These are phyloP conservation scores for Sinelater perroti DNA, from an alignment of 2,888 invertebrate species.

Conservation along the genomic window DNA sequence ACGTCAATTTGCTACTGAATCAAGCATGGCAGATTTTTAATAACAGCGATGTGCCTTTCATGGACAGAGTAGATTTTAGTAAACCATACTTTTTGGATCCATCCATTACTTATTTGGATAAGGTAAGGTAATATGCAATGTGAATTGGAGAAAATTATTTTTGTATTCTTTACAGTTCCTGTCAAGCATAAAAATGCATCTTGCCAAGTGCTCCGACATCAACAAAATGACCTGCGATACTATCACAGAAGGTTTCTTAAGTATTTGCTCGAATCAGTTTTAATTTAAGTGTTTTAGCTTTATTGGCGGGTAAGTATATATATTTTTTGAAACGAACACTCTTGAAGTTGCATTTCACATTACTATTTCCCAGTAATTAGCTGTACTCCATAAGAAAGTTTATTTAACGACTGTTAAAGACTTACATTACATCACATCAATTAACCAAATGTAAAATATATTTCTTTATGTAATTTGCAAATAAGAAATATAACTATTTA, in stretches of 20 bases:
- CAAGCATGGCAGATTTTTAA: constrained; percentile 57
- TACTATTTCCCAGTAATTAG: no score
- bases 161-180: constrained; percentile 61
- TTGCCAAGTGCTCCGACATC: constrained; percentile 57
- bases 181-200: constrained; percentile 65
- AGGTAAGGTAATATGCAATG: constrained; percentile 56
- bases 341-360: no score
- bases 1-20: constrained; percentile 56
- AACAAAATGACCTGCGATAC: constrained; percentile 55
- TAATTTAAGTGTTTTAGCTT: no score
- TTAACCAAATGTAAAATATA: no score
- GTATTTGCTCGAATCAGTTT: constrained; percentile 41
- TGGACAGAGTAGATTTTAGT: constrained; percentile 54
- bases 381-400: no score
- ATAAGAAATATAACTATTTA: no score
- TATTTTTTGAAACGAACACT: no score
- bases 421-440: no score
- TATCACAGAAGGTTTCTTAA: constrained; percentile 49
- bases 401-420: no score
- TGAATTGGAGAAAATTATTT: not conserved
- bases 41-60: constrained; percentile 48
- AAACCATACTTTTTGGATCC: constrained; percentile 64
- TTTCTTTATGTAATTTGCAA: no score
- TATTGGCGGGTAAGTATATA: no score
- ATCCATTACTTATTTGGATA: constrained; percentile 65